These are phyloP conservation scores for Dolomedes plantarius DNA, from an alignment of 2,888 invertebrate species.

Conservation along the genomic window DNA sequence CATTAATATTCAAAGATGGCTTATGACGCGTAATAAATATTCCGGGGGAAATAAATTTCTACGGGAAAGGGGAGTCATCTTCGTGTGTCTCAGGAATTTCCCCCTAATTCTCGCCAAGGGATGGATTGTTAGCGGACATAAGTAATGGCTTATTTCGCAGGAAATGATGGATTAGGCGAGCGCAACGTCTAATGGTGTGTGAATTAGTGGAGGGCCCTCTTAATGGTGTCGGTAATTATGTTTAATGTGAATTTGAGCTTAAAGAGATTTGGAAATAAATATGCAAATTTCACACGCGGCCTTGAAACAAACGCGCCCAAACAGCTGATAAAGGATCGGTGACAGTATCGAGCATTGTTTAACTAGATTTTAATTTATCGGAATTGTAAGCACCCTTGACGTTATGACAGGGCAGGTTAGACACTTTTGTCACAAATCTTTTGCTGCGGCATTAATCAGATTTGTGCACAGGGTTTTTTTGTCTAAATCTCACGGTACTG, in stretches of 20 bases:
- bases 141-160: constrained; percentile 2
- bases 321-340: no score
- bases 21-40: constrained; percentile 60
- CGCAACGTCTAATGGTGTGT: neutral
- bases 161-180: constrained; percentile 3
- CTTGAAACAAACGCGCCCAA: no score
- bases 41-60: constrained; percentile 4
- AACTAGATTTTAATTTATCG: no score
- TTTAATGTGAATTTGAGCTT: constrained; percentile 6
- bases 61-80: neutral
- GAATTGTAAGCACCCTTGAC: no score
- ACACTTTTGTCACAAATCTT: no score
- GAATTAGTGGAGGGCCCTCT: neutral
- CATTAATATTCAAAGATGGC: constrained; percentile 57
- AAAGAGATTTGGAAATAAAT: neutral
- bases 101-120: neutral
- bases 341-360: no score
- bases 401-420: no score
- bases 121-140: constrained; percentile 5
- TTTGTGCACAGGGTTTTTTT: no score
- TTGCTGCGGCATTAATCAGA: no score
- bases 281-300: neutral
- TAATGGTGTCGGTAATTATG: constrained; percentile 9
- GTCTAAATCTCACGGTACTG: no score
- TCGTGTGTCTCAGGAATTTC: constrained; percentile 10